Conservation (phyloP, 2,888 invertebrate genomes). For the Heteromyza rotundicornis region DNA sequence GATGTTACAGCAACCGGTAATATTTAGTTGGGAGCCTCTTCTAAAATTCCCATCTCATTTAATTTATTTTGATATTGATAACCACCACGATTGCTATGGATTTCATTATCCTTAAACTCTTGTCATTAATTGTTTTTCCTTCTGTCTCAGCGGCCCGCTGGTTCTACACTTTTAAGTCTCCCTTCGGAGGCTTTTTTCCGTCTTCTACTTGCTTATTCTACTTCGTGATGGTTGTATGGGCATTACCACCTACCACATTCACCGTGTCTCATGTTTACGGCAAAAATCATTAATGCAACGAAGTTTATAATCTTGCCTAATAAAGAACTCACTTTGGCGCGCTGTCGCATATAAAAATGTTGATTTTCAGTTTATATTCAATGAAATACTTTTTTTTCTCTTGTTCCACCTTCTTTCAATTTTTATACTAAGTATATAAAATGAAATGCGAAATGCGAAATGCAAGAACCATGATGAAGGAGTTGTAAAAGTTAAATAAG, state of each 20-base stretch:
- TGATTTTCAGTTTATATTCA: conserved; percentile 4
- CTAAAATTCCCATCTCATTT: too few species aligned
- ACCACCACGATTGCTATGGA: too few species aligned
- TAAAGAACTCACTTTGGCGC: conserved; percentile 19
- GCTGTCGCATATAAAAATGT: conserved; percentile 16
- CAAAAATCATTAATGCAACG: not conserved
- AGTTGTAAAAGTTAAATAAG: not conserved
- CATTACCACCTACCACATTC: not conserved
- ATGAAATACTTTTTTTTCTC: not conserved
- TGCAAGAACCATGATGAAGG: not conserved
- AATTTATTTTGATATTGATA: too few species aligned
- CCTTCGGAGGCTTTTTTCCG: too few species aligned
- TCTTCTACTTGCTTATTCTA: too few species aligned
- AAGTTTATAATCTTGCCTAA: conserved; percentile 16
- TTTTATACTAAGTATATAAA: too few species aligned
- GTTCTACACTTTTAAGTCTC: not conserved
- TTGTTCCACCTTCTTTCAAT: not conserved
- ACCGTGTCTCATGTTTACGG: not conserved
- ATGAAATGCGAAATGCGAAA: not conserved
- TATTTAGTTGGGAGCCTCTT: too few species aligned
- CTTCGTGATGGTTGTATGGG: not conserved
- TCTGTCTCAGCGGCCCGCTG: not conserved
- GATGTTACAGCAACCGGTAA: too few species aligned
- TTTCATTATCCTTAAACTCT: not conserved
- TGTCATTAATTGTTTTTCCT: not conserved